Conservation (phyloP, 2,113 vertebrate species). For the Pteruthius melanotis region DNA sequence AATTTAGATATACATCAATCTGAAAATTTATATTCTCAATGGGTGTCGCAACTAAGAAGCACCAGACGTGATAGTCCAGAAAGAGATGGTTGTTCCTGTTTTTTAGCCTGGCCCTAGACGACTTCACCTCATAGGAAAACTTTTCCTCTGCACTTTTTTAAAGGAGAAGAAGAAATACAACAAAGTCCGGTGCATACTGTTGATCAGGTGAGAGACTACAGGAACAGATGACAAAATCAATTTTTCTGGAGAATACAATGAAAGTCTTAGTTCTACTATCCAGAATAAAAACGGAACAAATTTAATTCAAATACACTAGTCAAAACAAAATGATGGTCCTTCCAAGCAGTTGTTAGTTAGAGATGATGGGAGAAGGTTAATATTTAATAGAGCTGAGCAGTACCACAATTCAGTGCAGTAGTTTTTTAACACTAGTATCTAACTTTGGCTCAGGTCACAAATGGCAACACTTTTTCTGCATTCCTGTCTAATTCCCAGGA, state of each 20-base stretch:
- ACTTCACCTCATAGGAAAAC: background rate
- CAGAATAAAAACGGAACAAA: background rate
- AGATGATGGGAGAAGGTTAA: background rate
- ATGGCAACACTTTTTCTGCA: background rate
- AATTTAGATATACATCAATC: background rate
- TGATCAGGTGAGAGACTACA: constrained; percentile 19
- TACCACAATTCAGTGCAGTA: background rate
- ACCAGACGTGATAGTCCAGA: background rate
- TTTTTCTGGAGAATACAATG: constrained; percentile 31
- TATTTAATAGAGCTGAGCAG: background rate
- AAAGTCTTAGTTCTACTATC: background rate
- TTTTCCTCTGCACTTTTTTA: background rate
- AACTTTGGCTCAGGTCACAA: background rate
- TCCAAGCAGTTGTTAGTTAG: background rate
- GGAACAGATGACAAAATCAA: constrained; percentile 18
- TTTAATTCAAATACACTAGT: background rate
- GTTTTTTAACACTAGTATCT: background rate
- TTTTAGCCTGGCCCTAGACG: background rate
- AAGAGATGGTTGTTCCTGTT: background rate
- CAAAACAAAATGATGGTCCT: background rate
- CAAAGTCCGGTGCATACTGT: background rate
- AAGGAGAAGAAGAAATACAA: background rate
- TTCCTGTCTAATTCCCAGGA: background rate
- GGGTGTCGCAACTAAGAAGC: background rate
- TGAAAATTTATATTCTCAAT: background rate